Evolutionary conservation across 2,888 invertebrate species (phyloP).

Genomic region (Agrenia bidenticulata): DNA sequence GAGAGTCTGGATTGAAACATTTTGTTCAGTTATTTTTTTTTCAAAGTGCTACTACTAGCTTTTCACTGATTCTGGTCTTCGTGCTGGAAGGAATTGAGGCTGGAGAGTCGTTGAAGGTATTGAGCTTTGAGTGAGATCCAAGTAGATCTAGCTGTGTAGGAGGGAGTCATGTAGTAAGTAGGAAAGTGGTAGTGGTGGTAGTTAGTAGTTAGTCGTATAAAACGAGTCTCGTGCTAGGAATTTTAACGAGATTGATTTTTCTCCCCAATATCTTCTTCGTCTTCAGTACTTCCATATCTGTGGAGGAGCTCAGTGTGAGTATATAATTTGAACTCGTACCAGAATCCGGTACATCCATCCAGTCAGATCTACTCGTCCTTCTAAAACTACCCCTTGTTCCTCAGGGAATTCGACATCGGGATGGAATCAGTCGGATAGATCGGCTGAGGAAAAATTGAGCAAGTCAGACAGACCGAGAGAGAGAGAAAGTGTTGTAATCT

Average conservation of each 20-base stretch:
- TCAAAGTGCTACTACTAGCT: constrained; percentile 3
- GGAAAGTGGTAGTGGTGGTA: constrained; percentile 11
- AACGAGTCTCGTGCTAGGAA: constrained; percentile 43
- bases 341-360: too few relatives aligned
- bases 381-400: too few relatives aligned
- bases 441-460: too few relatives aligned
- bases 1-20: constrained; percentile 18
- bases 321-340: too few relatives aligned
- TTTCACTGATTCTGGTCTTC: not conserved
- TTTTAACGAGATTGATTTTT: constrained; percentile 51
- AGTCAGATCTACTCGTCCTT: too few relatives aligned
- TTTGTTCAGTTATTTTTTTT: constrained; percentile 22
- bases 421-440: too few relatives aligned
- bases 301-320: too few relatives aligned
- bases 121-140: not conserved
- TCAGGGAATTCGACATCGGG: too few relatives aligned
- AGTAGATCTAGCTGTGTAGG: not conserved
- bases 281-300: too few relatives aligned
- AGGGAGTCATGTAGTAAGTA: constrained; percentile 12
- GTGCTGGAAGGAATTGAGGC: not conserved
- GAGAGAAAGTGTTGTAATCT: too few relatives aligned
- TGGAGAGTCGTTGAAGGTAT: not conserved
- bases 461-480: too few relatives aligned
- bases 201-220: constrained; percentile 37
- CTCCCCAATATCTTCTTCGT: constrained; percentile 4